Evolutionary conservation across 2,888 invertebrate genomes (phyloP).

Genomic region (Pollenia griseotomentosa): DNA sequence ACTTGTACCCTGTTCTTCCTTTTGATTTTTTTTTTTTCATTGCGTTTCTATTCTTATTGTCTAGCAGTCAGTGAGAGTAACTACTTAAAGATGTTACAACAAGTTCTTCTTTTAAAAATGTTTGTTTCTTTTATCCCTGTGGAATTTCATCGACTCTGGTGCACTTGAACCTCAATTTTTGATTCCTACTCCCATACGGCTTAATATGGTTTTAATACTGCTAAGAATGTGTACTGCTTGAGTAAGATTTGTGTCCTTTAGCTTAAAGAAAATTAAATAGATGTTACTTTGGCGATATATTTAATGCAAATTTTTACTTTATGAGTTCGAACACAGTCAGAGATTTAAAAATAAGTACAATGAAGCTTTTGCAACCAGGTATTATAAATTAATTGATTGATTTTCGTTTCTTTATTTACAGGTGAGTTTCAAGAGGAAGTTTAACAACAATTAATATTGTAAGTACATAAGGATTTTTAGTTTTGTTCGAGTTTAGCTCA

Average conservation of each 20-base stretch:
- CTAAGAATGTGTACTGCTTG: neutral
- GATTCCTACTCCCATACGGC: slow-evolving; percentile 14
- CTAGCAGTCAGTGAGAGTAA: slow-evolving; percentile 73
- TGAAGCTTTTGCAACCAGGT: neutral
- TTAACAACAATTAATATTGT: neutral
- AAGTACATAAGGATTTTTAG: neutral
- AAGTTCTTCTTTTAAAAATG: slow-evolving; percentile 29
- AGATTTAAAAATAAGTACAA: slow-evolving; percentile 10
- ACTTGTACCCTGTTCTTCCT: slow-evolving; percentile 16
- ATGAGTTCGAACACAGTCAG: neutral
- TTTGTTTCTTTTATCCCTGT: slow-evolving; percentile 59
- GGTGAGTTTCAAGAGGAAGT: neutral
- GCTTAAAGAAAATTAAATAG: slow-evolving; percentile 30
- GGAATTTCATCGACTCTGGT: slow-evolving; percentile 53
- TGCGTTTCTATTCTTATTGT: slow-evolving; percentile 70
- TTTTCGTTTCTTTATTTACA: slow-evolving; percentile 28
- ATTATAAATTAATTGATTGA: neutral
- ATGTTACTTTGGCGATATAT: slow-evolving; percentile 32
- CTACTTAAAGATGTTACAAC: slow-evolving; percentile 46
- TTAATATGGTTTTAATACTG: slow-evolving; percentile 32
- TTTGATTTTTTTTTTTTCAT: slow-evolving; percentile 50
- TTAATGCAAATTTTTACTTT: neutral
- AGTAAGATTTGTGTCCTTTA: slow-evolving; percentile 33
- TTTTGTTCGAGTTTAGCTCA: too few relatives aligned
- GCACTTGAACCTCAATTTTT: slow-evolving; percentile 74